These are phyloP conservation scores for Nothocercus nigrocapillus DNA, from an alignment of 2,113 vertebrate species.

Conservation along the genomic window DNA sequence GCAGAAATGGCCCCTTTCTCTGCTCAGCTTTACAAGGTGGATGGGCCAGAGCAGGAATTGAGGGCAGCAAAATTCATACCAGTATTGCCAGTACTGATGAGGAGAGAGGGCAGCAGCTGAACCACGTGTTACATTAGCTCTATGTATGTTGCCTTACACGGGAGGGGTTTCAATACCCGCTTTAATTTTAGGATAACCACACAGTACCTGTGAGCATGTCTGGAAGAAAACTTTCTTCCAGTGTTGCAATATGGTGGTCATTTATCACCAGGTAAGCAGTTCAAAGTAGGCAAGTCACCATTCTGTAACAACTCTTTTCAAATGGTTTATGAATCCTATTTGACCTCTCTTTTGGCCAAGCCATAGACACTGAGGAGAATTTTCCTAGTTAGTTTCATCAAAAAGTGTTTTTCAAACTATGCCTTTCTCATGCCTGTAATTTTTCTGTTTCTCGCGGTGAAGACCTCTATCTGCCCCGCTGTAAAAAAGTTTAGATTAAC, in stretches of 20 bases:
- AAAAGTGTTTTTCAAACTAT: not conserved
- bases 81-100: not conserved
- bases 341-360: not conserved
- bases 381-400: not conserved
- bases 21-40: not conserved
- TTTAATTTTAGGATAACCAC: not conserved
- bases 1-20: not conserved
- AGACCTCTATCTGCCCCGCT: not conserved
- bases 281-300: not conserved
- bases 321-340: not conserved
- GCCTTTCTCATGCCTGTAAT: not conserved
- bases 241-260: not conserved
- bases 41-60: not conserved
- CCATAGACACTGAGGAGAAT: not conserved
- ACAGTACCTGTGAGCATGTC: not conserved
- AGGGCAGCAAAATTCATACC: not conserved
- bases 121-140: not conserved
- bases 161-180: not conserved
- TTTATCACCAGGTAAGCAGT: not conserved
- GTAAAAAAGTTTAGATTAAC: not conserved
- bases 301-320: not conserved
- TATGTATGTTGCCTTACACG: rapidly evolving
- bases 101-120: not conserved
- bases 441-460: not conserved
- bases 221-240: not conserved